Percentiles rank a stretch among this genome's conserved stretches.
Conservation (phyloP, 2,113 vertebrate genomes). For the Hypomesus transpacificus region DNA sequence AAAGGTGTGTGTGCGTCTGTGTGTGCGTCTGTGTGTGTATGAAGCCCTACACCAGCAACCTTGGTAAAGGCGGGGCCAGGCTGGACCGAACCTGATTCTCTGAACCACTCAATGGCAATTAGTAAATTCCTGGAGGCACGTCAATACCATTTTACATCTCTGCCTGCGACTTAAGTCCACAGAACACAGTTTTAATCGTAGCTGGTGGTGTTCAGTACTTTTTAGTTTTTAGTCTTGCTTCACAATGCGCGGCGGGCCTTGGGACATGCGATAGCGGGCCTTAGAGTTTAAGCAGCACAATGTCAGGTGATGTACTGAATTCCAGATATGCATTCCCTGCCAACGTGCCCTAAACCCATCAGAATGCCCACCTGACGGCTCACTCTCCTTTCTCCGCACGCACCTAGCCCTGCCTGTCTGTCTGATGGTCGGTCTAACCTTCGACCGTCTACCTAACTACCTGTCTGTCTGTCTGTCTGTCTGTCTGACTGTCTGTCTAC, state of each 20-base stretch:
- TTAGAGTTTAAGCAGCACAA: conserved; percentile 31
- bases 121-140: too few species aligned
- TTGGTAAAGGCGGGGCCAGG: too few species aligned
- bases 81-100: too few species aligned
- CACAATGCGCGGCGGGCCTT: conserved; percentile 12
- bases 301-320: conserved; percentile 42
- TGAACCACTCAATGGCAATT: too few species aligned
- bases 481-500: background rate
- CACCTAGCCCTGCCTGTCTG: background rate
- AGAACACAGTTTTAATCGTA: background rate
- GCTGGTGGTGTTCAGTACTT: background rate
- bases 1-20: conserved; percentile 38
- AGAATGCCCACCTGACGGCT: background rate
- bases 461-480: background rate
- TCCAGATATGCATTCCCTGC: conserved; percentile 31
- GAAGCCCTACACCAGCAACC: too few species aligned
- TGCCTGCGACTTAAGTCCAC: background rate
- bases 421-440: background rate
- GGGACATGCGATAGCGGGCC: conserved; percentile 11
- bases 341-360: background rate
- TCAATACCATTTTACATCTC: too few species aligned
- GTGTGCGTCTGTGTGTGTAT: conserved; percentile 30
- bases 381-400: background rate
- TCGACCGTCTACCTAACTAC: background rate
- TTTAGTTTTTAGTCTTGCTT: background rate